Base-by-base conservation (phyloP, 2,113 vertebrate genomes). In the Himantopus leucocephalus region DNA sequence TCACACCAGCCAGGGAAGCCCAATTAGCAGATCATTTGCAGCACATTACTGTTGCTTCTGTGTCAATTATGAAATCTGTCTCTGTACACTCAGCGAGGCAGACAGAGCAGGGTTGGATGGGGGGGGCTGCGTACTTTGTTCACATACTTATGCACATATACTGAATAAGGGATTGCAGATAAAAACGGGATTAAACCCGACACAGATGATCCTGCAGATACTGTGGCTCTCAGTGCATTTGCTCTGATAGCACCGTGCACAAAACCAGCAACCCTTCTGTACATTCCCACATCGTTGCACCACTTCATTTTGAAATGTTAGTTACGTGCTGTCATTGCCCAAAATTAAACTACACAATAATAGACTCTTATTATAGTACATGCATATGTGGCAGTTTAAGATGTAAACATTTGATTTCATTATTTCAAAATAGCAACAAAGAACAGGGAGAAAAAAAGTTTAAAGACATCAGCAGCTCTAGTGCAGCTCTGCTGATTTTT, bases 391-490 rank as follows among this genome's bases (percentile, higher is more conserved):
- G 30, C 35, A 90, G 30, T 67, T 91, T 26, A 85, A 82, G 43
- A 90, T 50, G 29, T 48, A 74, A 84, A 79, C 18, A 27, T 79
- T 78, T 84, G 3, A 63, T 88, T 79, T 76, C 9, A 34, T 71
- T 94, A 55, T 62, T 91, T 60, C 67, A 48, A 84, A 81, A 89
- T 6, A 81, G 23, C 34, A 89, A 78, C 29, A 78, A 94, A 92
- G 50, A 92, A 60, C 29, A 71, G 67, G 56, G 82, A 78, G 72
- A 64, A 67, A 66, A 68, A 60, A 43, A 47, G 26, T 74, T 87
- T 59, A 35, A 77, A 84, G 18, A 45, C 34, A 21, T 35, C 59
- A 83, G 41, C 67, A n/a, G 48, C 43, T 63, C 34, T 50, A 56
- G 30, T 22, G 30, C 34, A 90, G 48, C 48, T 78, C 37, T 27